phyloP scores from a whole-genome alignment of 2,797 vertebrate genomes.

The Simalia tracyae region DNA sequence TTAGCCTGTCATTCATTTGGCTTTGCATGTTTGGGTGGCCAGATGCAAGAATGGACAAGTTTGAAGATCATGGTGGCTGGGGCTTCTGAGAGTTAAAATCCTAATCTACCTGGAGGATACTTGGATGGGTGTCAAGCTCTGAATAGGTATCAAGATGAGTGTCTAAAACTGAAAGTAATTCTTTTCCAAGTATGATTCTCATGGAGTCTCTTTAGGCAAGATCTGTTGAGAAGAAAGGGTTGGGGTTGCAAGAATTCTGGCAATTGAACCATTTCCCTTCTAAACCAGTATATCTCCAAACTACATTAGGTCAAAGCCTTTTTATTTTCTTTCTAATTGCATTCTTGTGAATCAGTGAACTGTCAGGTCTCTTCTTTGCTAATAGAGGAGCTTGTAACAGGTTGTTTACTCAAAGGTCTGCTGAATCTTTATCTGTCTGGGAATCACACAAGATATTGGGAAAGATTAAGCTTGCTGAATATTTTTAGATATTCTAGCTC shows the following conservation, averaged over 20 bases:
- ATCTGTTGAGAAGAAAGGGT: background rate
- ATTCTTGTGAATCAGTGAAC: background rate
- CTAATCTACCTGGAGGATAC: background rate
- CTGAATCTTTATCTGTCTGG: background rate
- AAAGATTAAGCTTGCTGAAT: too few relatives aligned
- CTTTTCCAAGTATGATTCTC: background rate
- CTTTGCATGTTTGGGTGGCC: background rate
- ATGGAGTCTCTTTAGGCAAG: background rate
- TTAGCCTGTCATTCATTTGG: conserved; percentile 2
- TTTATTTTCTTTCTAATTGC: background rate
- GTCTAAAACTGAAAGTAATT: background rate
- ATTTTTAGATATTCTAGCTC: too few relatives aligned
- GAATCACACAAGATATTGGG: background rate
- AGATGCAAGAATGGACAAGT: background rate
- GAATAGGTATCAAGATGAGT: background rate
- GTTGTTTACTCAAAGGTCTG: background rate
- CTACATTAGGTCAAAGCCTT: background rate
- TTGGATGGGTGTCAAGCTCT: background rate
- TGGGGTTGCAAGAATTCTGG: background rate
- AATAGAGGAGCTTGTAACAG: background rate
- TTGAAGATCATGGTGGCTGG: background rate
- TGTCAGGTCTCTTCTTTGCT: background rate
- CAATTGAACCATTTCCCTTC: background rate
- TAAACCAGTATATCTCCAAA: background rate
- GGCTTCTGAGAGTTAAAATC: background rate